Conservation (phyloP, 2,888 invertebrate species). For the Acanthopleura granulata region DNA sequence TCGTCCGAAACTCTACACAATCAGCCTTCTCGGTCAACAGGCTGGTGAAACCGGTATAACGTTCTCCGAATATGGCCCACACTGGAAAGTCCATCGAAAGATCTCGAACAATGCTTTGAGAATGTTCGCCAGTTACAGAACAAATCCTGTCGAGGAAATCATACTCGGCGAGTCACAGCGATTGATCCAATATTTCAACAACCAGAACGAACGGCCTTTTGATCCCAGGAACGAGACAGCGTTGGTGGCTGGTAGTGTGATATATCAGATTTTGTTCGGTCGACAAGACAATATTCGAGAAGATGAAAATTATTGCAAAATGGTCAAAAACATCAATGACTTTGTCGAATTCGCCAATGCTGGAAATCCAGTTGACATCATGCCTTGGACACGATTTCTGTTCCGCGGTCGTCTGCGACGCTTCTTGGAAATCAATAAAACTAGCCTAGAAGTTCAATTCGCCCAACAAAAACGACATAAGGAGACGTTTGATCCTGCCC, state of each 20-base stretch:
- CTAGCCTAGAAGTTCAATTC: not conserved
- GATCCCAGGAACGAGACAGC: slow-evolving; percentile 24
- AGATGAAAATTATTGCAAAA: slow-evolving; percentile 24
- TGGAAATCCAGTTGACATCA: slow-evolving; percentile 40
- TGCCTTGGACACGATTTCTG: slow-evolving; percentile 40
- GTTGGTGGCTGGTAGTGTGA: slow-evolving; percentile 26
- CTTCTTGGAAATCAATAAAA: slow-evolving; percentile 28
- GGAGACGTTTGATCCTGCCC: slow-evolving; percentile 43
- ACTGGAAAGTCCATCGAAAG: slow-evolving; percentile 36
- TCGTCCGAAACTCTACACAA: slow-evolving; percentile 31
- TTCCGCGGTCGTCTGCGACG: slow-evolving; percentile 26
- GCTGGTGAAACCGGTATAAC: slow-evolving; percentile 8
- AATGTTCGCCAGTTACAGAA: slow-evolving; percentile 28
- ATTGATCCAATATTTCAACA: slow-evolving; percentile 21
- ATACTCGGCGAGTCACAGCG: slow-evolving; percentile 23
- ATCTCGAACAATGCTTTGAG: slow-evolving; percentile 34
- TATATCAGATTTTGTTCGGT: slow-evolving; percentile 37
- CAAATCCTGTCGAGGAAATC: slow-evolving; percentile 28
- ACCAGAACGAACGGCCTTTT: slow-evolving; percentile 15
- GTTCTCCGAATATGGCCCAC: slow-evolving; percentile 26
- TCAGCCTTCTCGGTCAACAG: not conserved
- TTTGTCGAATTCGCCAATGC: slow-evolving; percentile 30
- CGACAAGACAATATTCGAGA: slow-evolving; percentile 25
- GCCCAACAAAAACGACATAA: slow-evolving; percentile 34
- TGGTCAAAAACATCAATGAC: slow-evolving; percentile 10